These are phyloP conservation scores for Sylvia borin DNA, from an alignment of 2,797 vertebrate genomes.

Conservation along the genomic window DNA sequence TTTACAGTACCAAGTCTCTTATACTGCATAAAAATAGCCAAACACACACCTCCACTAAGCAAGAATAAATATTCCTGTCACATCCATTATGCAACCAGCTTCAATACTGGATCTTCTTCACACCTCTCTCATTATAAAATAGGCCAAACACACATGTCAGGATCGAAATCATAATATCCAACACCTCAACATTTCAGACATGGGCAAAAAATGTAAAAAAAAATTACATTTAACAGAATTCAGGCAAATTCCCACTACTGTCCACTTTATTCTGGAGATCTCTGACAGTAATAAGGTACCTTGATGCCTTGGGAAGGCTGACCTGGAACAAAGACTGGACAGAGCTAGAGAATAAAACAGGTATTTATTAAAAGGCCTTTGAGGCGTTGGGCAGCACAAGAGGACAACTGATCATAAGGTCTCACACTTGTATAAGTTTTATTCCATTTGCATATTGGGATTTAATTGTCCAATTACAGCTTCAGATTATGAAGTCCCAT, in stretches of 20 bases:
- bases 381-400: neutral
- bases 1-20: neutral
- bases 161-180: neutral
- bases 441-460: neutral
- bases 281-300: neutral
- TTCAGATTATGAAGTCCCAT: neutral
- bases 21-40: neutral
- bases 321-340: neutral
- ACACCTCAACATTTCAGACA: neutral
- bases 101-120: neutral
- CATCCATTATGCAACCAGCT: neutral
- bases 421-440: neutral
- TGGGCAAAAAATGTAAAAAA: neutral
- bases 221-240: neutral
- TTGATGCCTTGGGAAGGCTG: neutral
- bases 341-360: neutral
- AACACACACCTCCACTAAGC: neutral
- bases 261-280: neutral
- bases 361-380: neutral
- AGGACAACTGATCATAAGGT: fast-evolving
- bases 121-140: neutral
- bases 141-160: fast-evolving
- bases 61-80: neutral
- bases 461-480: neutral
- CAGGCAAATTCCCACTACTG: neutral